Evolutionary conservation across 2,113 vertebrate genomes (phyloP), one percentile per base, ranked within the genome.

Genomic region (Argyrosomus japonicus): DNA sequence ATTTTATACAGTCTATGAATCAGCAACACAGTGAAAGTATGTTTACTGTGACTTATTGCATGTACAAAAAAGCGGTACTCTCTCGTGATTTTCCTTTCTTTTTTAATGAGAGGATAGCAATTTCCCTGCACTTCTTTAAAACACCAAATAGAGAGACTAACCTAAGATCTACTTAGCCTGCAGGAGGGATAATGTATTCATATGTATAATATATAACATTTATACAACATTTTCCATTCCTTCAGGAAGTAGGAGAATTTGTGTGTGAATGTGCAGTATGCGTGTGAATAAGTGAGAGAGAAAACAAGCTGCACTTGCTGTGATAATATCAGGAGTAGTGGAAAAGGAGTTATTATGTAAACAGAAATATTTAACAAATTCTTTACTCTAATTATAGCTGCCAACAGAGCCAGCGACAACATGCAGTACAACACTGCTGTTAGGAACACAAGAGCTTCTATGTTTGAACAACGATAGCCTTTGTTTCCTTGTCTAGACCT

Each of bases 271-370:
- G 11, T 58, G 54, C 50, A 8, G 2, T 57, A 6, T 51, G 23
- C 48, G 68, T 53, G 54, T 10, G 27, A 53, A 54, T 21, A 6
- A 25, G 11, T 13, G 21, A 72, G 32, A 11, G 10, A 56, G 19
- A 70, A n/a, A 67, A 56, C 27, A 67, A 57, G 50, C 10, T 36
- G 63, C 68, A 53, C 54, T 77, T 47, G 32, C 88, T 89, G 72
- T 78, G 76, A 87, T 82, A 77, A 85, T 85, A 63, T 77, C 51
- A 77, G 57, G 62, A 60, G 17, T 54, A 51, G 50, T 19, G 63
- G 62, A 68, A 80, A 32, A 21, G n/a, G 45, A 58, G 51, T 56
- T 86, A 80, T 74, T 80, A 77, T 68, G 27, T n/a, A 65, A 70
- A 75, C 73, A 78, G 40, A 56, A 75, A 61, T 51, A 23, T 81